Conservation (phyloP, 1,140 invertebrate species). For the Drosophila mojavensis region DNA sequence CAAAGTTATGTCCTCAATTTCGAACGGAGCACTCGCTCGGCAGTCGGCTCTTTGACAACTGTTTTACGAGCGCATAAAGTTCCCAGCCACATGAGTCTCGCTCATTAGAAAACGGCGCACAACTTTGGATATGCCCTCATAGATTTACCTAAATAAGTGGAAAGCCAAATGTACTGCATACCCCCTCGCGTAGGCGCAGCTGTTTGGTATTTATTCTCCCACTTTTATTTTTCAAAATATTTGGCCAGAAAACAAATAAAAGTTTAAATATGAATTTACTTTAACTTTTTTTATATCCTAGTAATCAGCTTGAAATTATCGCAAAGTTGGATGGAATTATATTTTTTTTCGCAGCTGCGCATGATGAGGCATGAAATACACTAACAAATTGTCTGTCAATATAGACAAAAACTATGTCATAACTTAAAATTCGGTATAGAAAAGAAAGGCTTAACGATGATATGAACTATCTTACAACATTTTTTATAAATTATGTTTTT, state of each 20-base stretch:
- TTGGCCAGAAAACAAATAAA: not conserved
- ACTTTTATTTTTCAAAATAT: not conserved
- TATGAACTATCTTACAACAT: no score
- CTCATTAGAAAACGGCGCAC: slow-evolving; percentile 57
- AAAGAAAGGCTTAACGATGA: no score
- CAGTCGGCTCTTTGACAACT: slow-evolving; percentile 24
- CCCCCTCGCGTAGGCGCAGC: slow-evolving; percentile 26
- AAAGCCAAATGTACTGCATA: slow-evolving; percentile 43
- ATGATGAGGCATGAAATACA: not conserved
- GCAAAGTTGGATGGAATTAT: not conserved
- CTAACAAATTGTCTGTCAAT: not conserved
- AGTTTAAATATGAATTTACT: slow-evolving; percentile 18
- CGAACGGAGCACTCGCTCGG: slow-evolving; percentile 26
- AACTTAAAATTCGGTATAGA: no score
- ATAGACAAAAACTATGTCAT: no score
- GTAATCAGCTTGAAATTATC: not conserved
- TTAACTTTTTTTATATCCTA: not conserved
- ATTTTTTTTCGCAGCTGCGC: no score
- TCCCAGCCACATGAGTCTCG: slow-evolving; percentile 65
- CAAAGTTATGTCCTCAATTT: slow-evolving; percentile 73
- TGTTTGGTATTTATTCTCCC: slow-evolving; percentile 8
- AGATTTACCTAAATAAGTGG: slow-evolving; percentile 50
- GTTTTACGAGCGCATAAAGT: slow-evolving; percentile 72
- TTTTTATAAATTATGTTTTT: no score
- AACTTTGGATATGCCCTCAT: slow-evolving; percentile 56